phyloP scores from a whole-genome alignment of 2,888 invertebrate species.

The Pseudococcus longispinus region DNA sequence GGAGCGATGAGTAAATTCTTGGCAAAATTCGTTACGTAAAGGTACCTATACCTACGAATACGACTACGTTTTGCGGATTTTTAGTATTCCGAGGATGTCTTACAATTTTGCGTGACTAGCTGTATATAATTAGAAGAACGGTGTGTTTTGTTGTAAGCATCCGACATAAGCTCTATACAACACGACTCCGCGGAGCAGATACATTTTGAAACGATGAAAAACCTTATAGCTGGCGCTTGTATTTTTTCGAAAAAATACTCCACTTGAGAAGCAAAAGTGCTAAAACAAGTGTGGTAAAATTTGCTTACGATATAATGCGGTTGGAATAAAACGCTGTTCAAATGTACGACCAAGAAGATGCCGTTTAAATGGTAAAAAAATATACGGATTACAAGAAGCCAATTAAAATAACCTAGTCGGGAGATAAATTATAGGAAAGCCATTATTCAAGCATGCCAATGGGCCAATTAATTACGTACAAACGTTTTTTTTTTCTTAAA shows the following conservation, averaged over 20 bases:
- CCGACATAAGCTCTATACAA: too few species aligned
- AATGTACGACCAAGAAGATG: background rate
- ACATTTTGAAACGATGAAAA: background rate
- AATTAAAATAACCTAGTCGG: conserved; percentile 53
- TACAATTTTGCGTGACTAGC: conserved; percentile 53
- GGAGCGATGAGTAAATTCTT: background rate
- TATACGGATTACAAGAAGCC: conserved; percentile 52
- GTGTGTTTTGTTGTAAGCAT: conserved; percentile 1
- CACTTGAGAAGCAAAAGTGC: background rate
- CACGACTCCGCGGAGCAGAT: too few species aligned
- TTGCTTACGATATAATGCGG: background rate
- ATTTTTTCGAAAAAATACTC: background rate
- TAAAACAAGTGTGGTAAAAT: background rate
- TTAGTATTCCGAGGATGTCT: conserved; percentile 52
- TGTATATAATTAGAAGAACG: conserved; percentile 25
- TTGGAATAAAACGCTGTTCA: background rate
- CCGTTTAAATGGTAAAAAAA: background rate
- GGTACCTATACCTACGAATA: background rate
- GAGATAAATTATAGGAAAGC: conserved; percentile 52
- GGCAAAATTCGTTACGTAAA: conserved; percentile 6
- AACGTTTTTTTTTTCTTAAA: conserved; percentile 34
- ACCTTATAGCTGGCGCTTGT: background rate
- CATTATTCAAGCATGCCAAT: conserved; percentile 55
- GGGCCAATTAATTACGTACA: conserved; percentile 54
- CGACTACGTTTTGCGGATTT: conserved; percentile 31